Base-by-base conservation (phyloP, 2,113 vertebrate genomes). In the Sinocyclocheilus anshuiensis region DNA sequence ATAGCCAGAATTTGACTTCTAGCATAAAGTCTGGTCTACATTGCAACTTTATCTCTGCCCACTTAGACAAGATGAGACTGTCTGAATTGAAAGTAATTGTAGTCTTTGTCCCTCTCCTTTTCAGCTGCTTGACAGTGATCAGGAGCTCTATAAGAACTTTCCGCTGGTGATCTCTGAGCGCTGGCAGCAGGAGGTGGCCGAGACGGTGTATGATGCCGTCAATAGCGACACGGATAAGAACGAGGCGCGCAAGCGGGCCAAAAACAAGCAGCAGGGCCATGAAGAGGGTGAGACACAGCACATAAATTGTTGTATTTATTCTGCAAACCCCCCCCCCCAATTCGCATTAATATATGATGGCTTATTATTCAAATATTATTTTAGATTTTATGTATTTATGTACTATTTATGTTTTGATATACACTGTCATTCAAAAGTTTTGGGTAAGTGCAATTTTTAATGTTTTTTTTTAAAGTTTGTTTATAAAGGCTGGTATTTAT, bases 71-170 rank as follows among this genome's bases (percentile, higher is more conserved):
- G 22, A 22, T 11, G 18, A 72, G 33, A 20, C 7, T 36, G 71
- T 42, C 71, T 77, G 75, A 77, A 53, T 29, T 65, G 59, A 26
- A 10, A 5, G 39, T 83, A 22, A 16, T 48, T 36, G 29, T 65
- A 4, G 10, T 82, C 45, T 50, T 53, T 79, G 15, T 72, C n/a
- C 48, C 4, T 77, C 26, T 74, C 42, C 89, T 75, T 57, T 20
- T 55, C 84, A 99, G 98, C 92, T 99, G 91, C 93, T 99, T 87
- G 98, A 99, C 90, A 97, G 97, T 53, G 98, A 99, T 94, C 98
- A 99, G 93, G 98, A 99, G 72, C 96, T 99, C 39, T 99, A 99
- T 90, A 99, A 97, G 95, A 99, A 99, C 95, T 99, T 99, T 91
- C 97, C 98, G 0, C 89, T 99, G 95, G 97, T 99, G 72, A 98